Evolutionary conservation across 2,888 invertebrate species (phyloP).

Genomic region (Vesta saturnalis): DNA sequence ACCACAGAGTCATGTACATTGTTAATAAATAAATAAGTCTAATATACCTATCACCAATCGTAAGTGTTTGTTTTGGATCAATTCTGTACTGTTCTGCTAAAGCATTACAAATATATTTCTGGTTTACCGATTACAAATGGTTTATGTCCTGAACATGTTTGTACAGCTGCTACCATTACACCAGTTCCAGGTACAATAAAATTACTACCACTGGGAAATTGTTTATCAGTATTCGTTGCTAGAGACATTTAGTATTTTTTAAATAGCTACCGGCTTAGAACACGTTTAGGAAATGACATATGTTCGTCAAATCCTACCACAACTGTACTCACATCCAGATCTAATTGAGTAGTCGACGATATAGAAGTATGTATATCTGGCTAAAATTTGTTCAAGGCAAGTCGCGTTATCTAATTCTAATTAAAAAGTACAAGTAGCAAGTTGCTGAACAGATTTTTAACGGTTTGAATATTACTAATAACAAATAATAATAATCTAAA

Average conservation of each 20-base stretch:
- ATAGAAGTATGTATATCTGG: conserved; percentile 72
- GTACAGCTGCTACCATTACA: conserved; percentile 84
- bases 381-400: too few species aligned
- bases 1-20: too few species aligned
- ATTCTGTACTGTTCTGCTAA: conserved; percentile 76
- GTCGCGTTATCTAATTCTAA: too few species aligned
- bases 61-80: conserved; percentile 82
- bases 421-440: too few species aligned
- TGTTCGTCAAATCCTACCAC: conserved; percentile 95
- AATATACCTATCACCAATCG: conserved; percentile 94
- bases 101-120: conserved; percentile 80
- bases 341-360: conserved; percentile 69
- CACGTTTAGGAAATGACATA: conserved; percentile 90
- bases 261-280: conserved; percentile 92
- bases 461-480: too few species aligned
- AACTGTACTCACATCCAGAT: conserved; percentile 90
- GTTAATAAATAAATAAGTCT: too few species aligned
- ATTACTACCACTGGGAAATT: conserved; percentile 72
- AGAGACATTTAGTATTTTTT: conserved; percentile 77
- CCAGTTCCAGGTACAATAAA: conserved; percentile 82
- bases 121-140: conserved; percentile 93
- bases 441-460: too few species aligned
- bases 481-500: too few species aligned
- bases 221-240: conserved; percentile 94
- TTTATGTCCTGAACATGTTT: conserved; percentile 82